Conservation (phyloP, 2,113 vertebrate genomes). For the Catagonus wagneri region DNA sequence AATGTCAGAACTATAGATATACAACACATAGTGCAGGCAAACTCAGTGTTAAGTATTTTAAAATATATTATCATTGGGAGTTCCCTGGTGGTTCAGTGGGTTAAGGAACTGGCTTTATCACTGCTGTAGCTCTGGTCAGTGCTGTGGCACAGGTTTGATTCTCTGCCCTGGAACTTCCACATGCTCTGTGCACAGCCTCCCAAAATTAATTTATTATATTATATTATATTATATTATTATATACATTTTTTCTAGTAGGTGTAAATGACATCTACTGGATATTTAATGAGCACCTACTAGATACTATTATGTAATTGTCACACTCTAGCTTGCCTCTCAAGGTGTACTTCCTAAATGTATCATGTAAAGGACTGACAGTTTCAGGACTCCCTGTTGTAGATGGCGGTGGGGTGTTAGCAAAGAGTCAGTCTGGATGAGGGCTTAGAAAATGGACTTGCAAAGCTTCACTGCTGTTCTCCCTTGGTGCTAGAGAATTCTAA, state of each 20-base stretch:
- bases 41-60: neutral
- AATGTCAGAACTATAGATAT: neutral
- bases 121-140: too few relatives aligned
- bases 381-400: neutral
- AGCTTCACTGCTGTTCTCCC: neutral
- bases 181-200: too few relatives aligned
- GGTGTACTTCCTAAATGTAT: neutral
- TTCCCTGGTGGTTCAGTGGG: too few relatives aligned
- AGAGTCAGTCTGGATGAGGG: rapidly evolving
- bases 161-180: too few relatives aligned
- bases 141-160: too few relatives aligned
- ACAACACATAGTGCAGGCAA: neutral
- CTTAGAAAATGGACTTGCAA: neutral
- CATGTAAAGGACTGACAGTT: neutral
- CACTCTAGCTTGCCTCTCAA: neutral
- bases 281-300: neutral
- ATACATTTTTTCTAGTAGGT: too few relatives aligned
- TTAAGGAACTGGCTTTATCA: too few relatives aligned
- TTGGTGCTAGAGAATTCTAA: neutral
- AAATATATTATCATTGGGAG: too few relatives aligned
- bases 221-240: too few relatives aligned
- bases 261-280: neutral
- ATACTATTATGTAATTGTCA: neutral
- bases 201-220: too few relatives aligned
- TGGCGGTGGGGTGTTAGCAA: rapidly evolving